These are phyloP conservation scores for Pollenia angustigena DNA, from an alignment of 2,888 invertebrate genomes.

Conservation along the genomic window DNA sequence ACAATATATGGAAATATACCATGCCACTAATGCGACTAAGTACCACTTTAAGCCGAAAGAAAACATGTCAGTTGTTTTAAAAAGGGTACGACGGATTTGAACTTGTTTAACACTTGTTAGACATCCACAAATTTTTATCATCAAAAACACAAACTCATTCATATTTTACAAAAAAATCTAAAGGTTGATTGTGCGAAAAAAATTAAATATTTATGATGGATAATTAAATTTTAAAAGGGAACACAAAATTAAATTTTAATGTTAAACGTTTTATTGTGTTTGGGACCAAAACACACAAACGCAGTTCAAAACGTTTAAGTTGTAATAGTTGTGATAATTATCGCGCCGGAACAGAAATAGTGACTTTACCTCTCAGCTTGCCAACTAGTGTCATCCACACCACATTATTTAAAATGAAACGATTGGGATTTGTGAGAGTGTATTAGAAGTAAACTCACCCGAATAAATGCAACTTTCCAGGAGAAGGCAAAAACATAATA, in stretches of 20 bases:
- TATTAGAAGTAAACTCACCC: no score
- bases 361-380: no score
- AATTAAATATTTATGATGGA: conserved; percentile 3
- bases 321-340: no score
- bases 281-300: no score
- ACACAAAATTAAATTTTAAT: neutral
- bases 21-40: neutral
- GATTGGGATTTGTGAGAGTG: no score
- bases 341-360: no score
- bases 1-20: no score
- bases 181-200: neutral
- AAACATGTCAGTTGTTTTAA: neutral
- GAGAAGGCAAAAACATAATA: no score
- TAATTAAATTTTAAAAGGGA: neutral
- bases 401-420: no score
- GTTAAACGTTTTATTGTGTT: neutral
- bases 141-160: neutral
- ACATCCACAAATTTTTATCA: neutral
- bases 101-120: conserved; percentile 10
- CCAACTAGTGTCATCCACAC: no score
- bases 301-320: no score
- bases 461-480: no score
- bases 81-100: neutral
- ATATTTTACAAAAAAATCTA: neutral
- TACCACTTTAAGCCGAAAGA: neutral